Evolutionary conservation across 2,888 invertebrate species (phyloP), one percentile per base, ranked within the genome.

Genomic region (Agrochola macilenta): DNA sequence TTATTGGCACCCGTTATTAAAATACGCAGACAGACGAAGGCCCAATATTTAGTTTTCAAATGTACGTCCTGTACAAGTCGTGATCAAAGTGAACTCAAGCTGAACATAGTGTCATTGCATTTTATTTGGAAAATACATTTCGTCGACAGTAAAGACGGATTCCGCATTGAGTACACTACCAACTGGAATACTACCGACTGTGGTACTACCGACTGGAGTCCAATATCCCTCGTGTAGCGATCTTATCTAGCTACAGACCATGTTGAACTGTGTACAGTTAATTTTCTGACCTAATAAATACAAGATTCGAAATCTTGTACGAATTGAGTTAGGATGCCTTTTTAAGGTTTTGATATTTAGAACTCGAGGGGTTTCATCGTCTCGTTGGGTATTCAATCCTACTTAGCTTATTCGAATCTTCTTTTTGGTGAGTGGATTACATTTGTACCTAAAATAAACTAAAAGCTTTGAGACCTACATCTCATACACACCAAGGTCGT

Each of bases 211-310:
- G 83, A 90, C 84, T 76, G 63, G 61, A 85, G 85, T 88, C 82
- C 85, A 90, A 91, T 91, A 90, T 89, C 80, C 86, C 79, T 82
- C 73, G 68, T 82, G 80, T 86, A 76, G 54, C 88, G 87, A 92
- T 91, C 81, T 90, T 92, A 92, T 93, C 91, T 90, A 75, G 82
- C 85, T 88, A 74, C 81, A 81, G 84, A 89, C 87, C 86, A 84
- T 83, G 87, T 89, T 80, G 74, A 82, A 83, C 79, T 83, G 85
- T 87, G 88, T 89, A 89, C 87, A 81, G 79, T 90, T 90, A 91
- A 92, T 91, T 92, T 93, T 92, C 89, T 88, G 87, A 90, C 87
- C 88, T 90, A 90, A 90, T 91, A 90, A 90, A 92, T 90, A 89
- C 74, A 81, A 79, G 76, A 88, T 79, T 73, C 54, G 63, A 73